Conservation (phyloP, 1,140 invertebrate genomes). For the Aphelinus certus region DNA sequence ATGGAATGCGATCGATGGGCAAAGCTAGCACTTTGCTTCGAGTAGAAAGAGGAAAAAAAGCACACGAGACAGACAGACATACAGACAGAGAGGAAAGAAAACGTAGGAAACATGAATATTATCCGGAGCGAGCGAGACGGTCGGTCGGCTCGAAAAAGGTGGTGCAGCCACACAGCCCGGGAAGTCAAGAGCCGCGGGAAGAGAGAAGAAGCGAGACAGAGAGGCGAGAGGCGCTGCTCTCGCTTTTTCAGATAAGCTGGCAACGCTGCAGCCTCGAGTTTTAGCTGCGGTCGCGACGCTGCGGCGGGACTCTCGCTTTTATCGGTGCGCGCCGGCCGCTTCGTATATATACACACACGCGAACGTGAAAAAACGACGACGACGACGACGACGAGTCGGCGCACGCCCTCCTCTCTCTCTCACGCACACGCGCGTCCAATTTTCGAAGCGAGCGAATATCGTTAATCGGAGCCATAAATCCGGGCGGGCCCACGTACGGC, state of each 20-base stretch:
- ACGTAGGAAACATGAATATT: neutral
- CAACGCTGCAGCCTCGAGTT: slow-evolving; percentile 31
- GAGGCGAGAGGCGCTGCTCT: neutral
- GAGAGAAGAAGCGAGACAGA: slow-evolving; percentile 1
- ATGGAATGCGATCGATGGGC: too few relatives aligned
- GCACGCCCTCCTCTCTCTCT: neutral
- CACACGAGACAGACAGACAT: neutral
- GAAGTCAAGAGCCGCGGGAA: neutral
- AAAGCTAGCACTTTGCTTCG: too few relatives aligned
- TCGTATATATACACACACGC: slow-evolving; percentile 4
- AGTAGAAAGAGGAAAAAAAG: too few relatives aligned
- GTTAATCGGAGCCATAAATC: slow-evolving; percentile 44
- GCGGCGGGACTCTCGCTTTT: slow-evolving; percentile 22
- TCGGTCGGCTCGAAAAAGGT: slow-evolving; percentile 9
- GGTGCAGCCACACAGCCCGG: neutral
- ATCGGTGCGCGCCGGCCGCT: slow-evolving; percentile 18
- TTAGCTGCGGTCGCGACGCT: slow-evolving; percentile 1
- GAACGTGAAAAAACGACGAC: neutral
- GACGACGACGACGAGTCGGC: too few relatives aligned
- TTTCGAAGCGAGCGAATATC: slow-evolving; percentile 33
- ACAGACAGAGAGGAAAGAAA: neutral
- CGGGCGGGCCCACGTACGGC: neutral
- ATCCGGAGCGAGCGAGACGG: neutral
- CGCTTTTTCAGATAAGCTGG: slow-evolving; percentile 35
- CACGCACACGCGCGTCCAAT: slow-evolving; percentile 19